Evolutionary conservation across 2,888 invertebrate species (phyloP).

Genomic region (Microctonus brassicae): DNA sequence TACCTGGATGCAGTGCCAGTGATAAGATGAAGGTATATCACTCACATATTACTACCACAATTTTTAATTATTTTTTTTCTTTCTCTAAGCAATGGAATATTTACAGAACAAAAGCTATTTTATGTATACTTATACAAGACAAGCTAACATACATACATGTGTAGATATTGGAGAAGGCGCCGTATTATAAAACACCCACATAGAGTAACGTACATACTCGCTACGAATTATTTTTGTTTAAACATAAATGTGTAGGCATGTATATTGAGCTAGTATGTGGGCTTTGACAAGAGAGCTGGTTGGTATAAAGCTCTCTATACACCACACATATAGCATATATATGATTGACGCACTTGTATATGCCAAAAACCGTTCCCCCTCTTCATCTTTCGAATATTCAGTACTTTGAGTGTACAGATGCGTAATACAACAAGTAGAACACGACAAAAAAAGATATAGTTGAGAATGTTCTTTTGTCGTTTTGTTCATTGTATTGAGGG

Average conservation of each 20-base stretch:
- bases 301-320: neutral
- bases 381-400: neutral
- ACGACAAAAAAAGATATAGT: neutral
- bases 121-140: too few relatives aligned
- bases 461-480: neutral
- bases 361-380: neutral
- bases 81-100: too few relatives aligned
- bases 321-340: neutral
- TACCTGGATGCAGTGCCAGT: conserved; percentile 58
- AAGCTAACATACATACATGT: conserved; percentile 38
- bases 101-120: too few relatives aligned
- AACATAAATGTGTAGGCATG: conserved; percentile 9
- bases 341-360: conserved; percentile 5
- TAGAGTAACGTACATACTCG: neutral
- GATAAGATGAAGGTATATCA: conserved; percentile 60
- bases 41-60: too few relatives aligned
- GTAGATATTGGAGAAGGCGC: conserved; percentile 55
- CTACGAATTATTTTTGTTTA: neutral
- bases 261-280: conserved; percentile 36
- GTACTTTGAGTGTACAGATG: conserved; percentile 4
- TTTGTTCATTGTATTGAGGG: too few relatives aligned
- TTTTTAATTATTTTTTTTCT: too few relatives aligned
- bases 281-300: conserved; percentile 33
- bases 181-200: conserved; percentile 61
- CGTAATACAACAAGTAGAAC: neutral